Base-by-base conservation (phyloP, 2,113 vertebrate genomes). In the Oxygymnocypris stewartii region DNA sequence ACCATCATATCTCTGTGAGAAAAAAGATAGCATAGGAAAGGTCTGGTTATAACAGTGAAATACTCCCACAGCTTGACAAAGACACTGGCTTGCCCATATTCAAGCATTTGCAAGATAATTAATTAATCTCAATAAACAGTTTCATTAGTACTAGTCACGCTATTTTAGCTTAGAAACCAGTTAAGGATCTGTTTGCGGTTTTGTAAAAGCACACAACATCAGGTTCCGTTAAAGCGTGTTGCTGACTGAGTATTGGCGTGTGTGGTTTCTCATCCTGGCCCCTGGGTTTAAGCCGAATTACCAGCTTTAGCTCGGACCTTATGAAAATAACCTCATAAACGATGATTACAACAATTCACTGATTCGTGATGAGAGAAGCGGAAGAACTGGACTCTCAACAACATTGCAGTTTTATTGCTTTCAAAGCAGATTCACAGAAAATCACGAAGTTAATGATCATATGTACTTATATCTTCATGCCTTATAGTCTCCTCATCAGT, bases 241-340 rank as follows among this genome's bases (percentile, higher is more conserved):
- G 13, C 49, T 51, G 49, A 51, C 49, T 4, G 49, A 51, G 4
- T 49, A 14, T 4, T 49, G 47, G 47, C 14, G 47, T 2, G 47
- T 49, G 47, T 49, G 47, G 25, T 42, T 40, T 42, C 51, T 59
- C 73, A 37, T 28, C 16, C 71, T 86, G 80, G 84, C 80, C 69
- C 18, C 18, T 28, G 67, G 47, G 79, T 75, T 54, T 84, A 84
- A 86, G 82, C 87, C 71, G 57, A 42, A 25, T 59, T 18, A 7
- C 23, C 11, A 51, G 63, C 74, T 40, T 44, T 47, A 59, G 57
- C 44, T 51, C 28, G 20, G 61, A 86, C 2, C 57, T 84, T 69
- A 80, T 71, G 71, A 71, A 75, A 79, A 86, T 65, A 86, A 80
- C 75, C 80, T 84, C 65, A 88, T 86, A 61, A 88, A 79, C 10